phyloP scores from a whole-genome alignment of 2,113 vertebrate genomes.

The Poeciliopsis occidentalis region DNA sequence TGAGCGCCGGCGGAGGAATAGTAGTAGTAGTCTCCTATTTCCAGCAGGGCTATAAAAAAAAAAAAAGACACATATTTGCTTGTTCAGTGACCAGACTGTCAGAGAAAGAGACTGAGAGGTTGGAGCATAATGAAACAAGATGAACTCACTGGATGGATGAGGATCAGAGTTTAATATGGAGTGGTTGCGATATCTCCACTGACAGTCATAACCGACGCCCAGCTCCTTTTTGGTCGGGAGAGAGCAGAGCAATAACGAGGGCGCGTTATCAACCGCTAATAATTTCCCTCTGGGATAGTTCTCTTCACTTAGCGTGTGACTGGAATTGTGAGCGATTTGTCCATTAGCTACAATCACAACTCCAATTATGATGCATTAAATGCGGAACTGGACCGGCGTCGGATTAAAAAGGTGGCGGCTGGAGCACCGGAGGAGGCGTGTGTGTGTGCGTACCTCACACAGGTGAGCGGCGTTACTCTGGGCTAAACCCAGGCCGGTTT shows the following conservation, averaged over 20 bases:
- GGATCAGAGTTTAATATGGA: slow-evolving; percentile 87
- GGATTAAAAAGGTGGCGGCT: background rate
- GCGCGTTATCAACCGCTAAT: slow-evolving; percentile 33
- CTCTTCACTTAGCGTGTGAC: slow-evolving; percentile 21
- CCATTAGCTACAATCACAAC: slow-evolving; percentile 19
- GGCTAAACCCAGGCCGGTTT: slow-evolving; percentile 91
- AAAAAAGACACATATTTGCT: slow-evolving; percentile 54
- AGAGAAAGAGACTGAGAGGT: slow-evolving; percentile 21
- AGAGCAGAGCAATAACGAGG: slow-evolving; percentile 28
- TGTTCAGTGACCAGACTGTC: slow-evolving; percentile 48
- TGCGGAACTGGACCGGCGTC: slow-evolving; percentile 5
- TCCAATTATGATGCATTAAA: slow-evolving; percentile 14
- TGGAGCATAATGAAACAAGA: slow-evolving; percentile 48
- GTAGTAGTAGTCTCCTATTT: slow-evolving; percentile 92
- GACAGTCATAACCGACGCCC: slow-evolving; percentile 81
- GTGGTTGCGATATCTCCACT: slow-evolving; percentile 91
- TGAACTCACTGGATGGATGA: slow-evolving; percentile 85
- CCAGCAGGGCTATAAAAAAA: slow-evolving; percentile 84
- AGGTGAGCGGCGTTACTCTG: slow-evolving; percentile 92
- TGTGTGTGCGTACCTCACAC: slow-evolving; percentile 80
- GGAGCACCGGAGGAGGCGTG: background rate
- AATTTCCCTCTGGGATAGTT: slow-evolving; percentile 29
- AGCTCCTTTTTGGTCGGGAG: slow-evolving; percentile 78
- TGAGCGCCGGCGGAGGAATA: slow-evolving; percentile 39
- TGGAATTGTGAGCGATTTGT: slow-evolving; percentile 27